Evolutionary conservation across 2,797 vertebrate genomes (phyloP).

Genomic region (Smutsia gigantea): DNA sequence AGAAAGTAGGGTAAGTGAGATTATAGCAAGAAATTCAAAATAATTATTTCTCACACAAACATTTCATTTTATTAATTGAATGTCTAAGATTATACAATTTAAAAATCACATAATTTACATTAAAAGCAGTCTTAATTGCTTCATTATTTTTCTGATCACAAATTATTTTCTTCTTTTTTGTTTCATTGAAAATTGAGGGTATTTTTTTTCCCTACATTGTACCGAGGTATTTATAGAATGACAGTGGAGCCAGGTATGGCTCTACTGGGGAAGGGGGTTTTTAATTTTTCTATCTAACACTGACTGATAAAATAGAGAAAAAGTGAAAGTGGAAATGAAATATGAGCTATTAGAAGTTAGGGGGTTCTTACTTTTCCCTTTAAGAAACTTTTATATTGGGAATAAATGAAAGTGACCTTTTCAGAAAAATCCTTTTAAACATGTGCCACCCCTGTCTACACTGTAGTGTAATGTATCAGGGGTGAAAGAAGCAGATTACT

Average conservation of each 20-base stretch:
- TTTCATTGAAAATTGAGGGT: neutral
- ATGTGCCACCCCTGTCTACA: fast-evolving
- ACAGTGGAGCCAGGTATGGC: neutral
- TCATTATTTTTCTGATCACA: neutral
- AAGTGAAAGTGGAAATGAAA: neutral
- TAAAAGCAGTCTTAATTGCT: neutral
- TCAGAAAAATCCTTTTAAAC: neutral
- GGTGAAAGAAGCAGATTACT: neutral
- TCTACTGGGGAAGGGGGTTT: neutral
- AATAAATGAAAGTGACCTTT: neutral
- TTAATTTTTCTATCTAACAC: neutral
- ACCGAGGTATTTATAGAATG: neutral
- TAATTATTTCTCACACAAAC: neutral
- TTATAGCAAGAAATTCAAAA: neutral
- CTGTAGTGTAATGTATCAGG: fast-evolving
- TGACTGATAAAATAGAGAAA: neutral
- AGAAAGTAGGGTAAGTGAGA: neutral
- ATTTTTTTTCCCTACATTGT: neutral
- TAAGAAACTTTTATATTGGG: neutral
- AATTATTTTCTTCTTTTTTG: neutral
- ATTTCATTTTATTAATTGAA: neutral
- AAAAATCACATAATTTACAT: neutral
- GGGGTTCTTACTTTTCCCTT: neutral
- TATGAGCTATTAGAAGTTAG: neutral
- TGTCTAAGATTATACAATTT: neutral